These are phyloP conservation scores for Selene dorsalis DNA, from an alignment of 2,797 vertebrate species.

Conservation along the genomic window DNA sequence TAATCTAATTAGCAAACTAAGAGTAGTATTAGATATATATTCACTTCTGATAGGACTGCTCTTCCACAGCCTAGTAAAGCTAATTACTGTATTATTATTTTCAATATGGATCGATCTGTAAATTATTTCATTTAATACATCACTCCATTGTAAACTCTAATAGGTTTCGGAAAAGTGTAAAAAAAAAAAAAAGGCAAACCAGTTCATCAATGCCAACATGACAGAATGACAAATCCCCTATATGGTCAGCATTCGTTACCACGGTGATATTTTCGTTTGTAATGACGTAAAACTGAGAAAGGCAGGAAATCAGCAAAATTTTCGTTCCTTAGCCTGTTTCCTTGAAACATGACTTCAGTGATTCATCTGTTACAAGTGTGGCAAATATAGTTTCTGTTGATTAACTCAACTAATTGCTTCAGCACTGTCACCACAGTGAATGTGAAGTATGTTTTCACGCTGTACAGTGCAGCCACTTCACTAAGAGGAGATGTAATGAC, in stretches of 20 bases:
- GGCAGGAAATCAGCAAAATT: background rate
- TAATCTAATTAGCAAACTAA: background rate
- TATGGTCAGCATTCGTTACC: background rate
- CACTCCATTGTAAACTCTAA: background rate
- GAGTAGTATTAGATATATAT: background rate
- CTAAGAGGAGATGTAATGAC: conserved; percentile 5
- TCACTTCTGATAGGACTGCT: background rate
- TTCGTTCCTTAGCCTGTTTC: background rate
- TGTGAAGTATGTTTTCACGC: background rate
- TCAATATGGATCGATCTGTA: background rate
- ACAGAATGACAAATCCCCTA: background rate
- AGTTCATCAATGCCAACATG: background rate
- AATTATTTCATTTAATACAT: background rate
- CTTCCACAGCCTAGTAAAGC: background rate
- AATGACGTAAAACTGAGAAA: background rate
- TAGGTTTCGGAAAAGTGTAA: background rate
- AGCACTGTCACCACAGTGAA: background rate
- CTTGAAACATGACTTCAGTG: background rate
- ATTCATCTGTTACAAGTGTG: background rate
- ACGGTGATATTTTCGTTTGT: background rate
- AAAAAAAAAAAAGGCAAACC: background rate
- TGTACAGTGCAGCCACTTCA: background rate
- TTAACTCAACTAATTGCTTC: background rate
- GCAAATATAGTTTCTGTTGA: no score
- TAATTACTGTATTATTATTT: background rate